Evolutionary conservation across 1,140 invertebrate genomes (phyloP).

Genomic region (Polypedilum pembai): DNA sequence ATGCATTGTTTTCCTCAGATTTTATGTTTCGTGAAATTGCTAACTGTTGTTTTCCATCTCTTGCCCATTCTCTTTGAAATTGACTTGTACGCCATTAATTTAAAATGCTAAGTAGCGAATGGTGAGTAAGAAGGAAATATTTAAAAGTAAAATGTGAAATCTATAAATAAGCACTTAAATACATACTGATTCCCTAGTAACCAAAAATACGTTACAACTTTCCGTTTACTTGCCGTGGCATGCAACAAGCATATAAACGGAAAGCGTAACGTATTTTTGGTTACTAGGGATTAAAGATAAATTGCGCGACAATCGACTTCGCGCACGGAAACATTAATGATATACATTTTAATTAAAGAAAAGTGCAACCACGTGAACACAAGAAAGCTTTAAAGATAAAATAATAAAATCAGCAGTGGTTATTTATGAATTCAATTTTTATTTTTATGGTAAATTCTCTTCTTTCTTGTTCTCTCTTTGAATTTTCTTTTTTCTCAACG

Average conservation of each 20-base stretch:
- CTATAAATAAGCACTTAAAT: neutral
- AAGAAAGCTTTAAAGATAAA: neutral
- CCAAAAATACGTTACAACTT: no score
- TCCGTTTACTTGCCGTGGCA: no score
- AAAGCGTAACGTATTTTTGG: no score
- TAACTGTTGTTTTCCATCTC: constrained; percentile 10
- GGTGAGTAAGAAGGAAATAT: neutral
- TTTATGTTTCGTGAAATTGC: constrained; percentile 13
- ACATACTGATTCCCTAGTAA: no score
- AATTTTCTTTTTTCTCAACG: neutral
- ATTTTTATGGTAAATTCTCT: neutral
- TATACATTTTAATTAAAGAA: constrained; percentile 1
- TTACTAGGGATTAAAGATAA: constrained; percentile 20
- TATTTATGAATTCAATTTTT: neutral
- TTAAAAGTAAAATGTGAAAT: neutral
- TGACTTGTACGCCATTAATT: neutral
- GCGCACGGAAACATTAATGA: neutral
- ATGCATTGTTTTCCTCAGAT: constrained; percentile 11
- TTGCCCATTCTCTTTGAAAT: neutral
- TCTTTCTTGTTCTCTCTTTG: no score
- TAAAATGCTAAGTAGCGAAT: neutral
- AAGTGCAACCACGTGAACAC: neutral
- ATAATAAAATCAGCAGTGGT: neutral
- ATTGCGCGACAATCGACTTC: neutral
- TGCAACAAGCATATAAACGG: no score